These are phyloP conservation scores for Siphlonurus alternatus DNA, from an alignment of 2,888 invertebrate species.

Conservation along the genomic window DNA sequence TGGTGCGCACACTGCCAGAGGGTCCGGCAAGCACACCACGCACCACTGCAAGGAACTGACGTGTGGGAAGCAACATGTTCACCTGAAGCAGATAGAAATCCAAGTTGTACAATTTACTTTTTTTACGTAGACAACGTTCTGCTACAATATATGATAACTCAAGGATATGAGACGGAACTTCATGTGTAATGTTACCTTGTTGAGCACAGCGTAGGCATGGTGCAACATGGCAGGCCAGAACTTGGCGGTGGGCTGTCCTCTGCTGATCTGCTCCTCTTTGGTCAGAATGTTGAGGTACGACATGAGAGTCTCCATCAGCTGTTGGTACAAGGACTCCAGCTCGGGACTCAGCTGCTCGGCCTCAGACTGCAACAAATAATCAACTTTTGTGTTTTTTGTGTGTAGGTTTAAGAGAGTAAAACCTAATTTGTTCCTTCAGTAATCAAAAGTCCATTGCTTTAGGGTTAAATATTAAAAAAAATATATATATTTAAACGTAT, in stretches of 20 bases:
- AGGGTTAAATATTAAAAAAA: too few relatives aligned
- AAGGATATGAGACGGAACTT: too few relatives aligned
- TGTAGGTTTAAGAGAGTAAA: too few relatives aligned
- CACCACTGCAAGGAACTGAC: constrained; percentile 63
- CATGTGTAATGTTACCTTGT: constrained; percentile 35
- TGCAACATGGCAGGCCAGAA: constrained; percentile 73
- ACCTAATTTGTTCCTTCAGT: too few relatives aligned
- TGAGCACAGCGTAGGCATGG: constrained; percentile 60
- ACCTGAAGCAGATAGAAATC: constrained; percentile 12
- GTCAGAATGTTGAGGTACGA: constrained; percentile 48
- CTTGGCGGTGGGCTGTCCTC: constrained; percentile 37
- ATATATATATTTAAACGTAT: too few relatives aligned
- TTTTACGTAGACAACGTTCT: too few relatives aligned
- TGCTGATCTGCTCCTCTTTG: constrained; percentile 40
- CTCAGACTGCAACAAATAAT: too few relatives aligned
- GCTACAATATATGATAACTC: too few relatives aligned
- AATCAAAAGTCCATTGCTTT: too few relatives aligned
- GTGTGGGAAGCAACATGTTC: constrained; percentile 58
- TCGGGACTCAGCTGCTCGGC: constrained; percentile 16
- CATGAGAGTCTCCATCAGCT: constrained; percentile 48
- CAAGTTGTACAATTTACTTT: too few relatives aligned
- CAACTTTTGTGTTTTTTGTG: too few relatives aligned
- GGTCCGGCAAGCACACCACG: constrained; percentile 52
- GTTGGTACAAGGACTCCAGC: constrained; percentile 47
- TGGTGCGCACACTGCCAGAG: constrained; percentile 46